Evolutionary conservation across 2,888 invertebrate species (phyloP), one percentile per base, ranked within the genome.

Genomic region (Lochmaea capreae): DNA sequence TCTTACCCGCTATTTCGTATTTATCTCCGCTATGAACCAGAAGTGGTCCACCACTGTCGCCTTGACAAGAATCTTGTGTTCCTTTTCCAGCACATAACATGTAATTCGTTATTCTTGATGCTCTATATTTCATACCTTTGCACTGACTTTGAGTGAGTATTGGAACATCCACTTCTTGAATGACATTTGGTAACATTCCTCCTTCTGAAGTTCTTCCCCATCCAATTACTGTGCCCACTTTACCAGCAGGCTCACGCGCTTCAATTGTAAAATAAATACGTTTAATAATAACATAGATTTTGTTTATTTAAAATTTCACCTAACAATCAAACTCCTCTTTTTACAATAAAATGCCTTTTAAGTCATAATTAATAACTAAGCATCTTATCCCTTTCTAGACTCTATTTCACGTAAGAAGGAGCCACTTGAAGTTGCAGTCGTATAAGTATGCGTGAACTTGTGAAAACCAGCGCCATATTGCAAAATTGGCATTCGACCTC

Each of bases 61-160:
- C 96, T 87, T 96, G 96, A 82, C 96, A 96, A 0, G 95, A 95
- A 87, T 96, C 96, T 83, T 93, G 93, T 8, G 91, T 90, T 3
- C 94, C 93, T 77, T 91, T 90, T 14, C 96, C 96, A 10, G 96
- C 96, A 84, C 96, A 96, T 73, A 96, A 85, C 96, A 96, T 96
- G 83, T 94, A 95, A 71, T 91, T 89, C 10, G 95, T 95, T 78
- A 96, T 96, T 80, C 95, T 89, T 14, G 93, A 91, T 0, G 95
- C 93, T 73, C 94, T 90, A 83, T 96, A 96, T 87, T 95, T 96
- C 91, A 94, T 93, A 66, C 91, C 92, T 54, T 95, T 89, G 84
- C 96, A 96, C 85, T 96, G 95, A 3, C 89, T 88, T 67, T 95
- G 89, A 4, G 93, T 93, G 78, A 95, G 89, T 78, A 96, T 95